These are phyloP conservation scores for Hapalemur alaotrensis DNA, from an alignment of 2,797 vertebrate species.

Conservation along the genomic window DNA sequence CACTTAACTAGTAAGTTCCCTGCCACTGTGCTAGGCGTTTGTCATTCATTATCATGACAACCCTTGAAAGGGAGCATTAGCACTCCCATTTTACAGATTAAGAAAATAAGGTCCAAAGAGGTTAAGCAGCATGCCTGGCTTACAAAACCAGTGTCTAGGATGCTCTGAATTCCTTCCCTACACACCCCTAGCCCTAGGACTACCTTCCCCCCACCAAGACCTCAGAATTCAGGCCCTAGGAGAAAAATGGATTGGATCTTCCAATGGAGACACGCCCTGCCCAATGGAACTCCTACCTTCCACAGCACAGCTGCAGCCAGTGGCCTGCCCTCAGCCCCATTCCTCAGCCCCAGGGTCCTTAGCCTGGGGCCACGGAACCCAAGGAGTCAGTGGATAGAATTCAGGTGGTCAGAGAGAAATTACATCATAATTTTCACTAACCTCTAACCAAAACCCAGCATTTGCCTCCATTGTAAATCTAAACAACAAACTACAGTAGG, in stretches of 20 bases:
- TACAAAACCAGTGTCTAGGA: background rate
- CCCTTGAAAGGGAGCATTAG: background rate
- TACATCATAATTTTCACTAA: background rate
- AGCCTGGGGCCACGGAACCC: background rate
- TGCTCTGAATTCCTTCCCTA: background rate
- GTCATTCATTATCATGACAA: background rate
- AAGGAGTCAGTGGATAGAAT: background rate
- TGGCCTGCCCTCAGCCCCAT: background rate
- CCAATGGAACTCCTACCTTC: fast-evolving
- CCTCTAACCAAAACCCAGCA: background rate
- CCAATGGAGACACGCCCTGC: background rate
- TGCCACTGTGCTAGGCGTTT: background rate
- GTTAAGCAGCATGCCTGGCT: background rate
- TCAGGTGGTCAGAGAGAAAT: background rate
- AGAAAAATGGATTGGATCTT: background rate
- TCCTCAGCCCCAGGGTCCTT: background rate
- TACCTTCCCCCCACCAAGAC: background rate
- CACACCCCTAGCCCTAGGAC: background rate
- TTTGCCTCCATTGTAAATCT: background rate
- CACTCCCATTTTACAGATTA: background rate
- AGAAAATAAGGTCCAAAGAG: background rate
- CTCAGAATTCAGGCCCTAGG: background rate
- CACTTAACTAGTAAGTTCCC: background rate
- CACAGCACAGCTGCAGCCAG: background rate
- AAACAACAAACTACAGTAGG: background rate